Evolutionary conservation across 1,140 invertebrate genomes (phyloP), one percentile per base, ranked within the genome.

Genomic region (Nomia melanderi): DNA sequence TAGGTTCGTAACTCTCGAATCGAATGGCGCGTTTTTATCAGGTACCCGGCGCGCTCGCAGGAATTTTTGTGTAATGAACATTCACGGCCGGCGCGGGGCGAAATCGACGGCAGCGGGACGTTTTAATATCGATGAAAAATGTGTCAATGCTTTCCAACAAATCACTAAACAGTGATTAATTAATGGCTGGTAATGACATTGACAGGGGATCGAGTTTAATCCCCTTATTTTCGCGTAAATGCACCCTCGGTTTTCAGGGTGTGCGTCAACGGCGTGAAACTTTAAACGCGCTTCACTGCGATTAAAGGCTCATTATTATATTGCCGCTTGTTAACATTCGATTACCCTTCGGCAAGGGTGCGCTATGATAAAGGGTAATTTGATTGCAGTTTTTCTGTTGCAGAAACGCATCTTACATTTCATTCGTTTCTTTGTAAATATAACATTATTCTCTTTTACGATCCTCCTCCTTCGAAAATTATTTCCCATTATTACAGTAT

Each of bases 281-380:
- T 47, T 64, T 64, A 44, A 64, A 65, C 41, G 25, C 63, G 63
- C 25, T 65, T n/a, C 25, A 50, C 63, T 65, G 44, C 25, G 63
- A 65, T 65, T 50, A 65, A 47, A 27, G 27, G 63, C 41, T 65
- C 29, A 47, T 65, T 65, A 65, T 39, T 65, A 31, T 65, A 65
- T 65, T 31, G 63, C 20, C 20, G 25, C 39, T 27, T 41, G 63
- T 65, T 65, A 65, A 65, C 44, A 31, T 65, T 65, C 39, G 44
- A 65, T 65, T 65, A 65, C 25, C 59, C 33, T 25, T 62, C 33
- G 7, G 12, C 59, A 39, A 44, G 25, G 41, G 25, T n/a, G 41
- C 27, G 11, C 25, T 27, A 64, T 29, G 27, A 65, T 39, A 44
- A 47, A 65, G 20, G 41, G 41, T n/a, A 65, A 44, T 47, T 29